A percentile compares a stretch with the other conserved stretches of the same genome.
Evolutionary conservation across 1,140 invertebrate genomes (phyloP).

Genomic region (Vanessa tameamea): DNA sequence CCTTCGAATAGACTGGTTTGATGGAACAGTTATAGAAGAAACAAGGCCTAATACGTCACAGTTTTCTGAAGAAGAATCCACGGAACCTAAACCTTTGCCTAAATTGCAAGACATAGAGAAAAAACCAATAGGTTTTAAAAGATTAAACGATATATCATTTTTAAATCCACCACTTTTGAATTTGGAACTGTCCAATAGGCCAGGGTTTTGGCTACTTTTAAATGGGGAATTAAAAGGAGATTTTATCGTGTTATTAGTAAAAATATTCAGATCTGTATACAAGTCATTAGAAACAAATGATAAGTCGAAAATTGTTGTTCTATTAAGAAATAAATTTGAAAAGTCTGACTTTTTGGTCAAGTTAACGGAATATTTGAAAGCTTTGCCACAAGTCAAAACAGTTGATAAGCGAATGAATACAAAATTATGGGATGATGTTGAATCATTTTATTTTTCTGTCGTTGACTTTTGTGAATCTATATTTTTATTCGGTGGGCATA

Average conservation of each 20-base stretch:
- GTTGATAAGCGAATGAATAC: slow-evolving; percentile 67
- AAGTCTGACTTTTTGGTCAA: slow-evolving; percentile 61
- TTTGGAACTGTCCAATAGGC: slow-evolving; percentile 49
- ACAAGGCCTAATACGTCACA: slow-evolving; percentile 42
- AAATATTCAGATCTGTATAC: slow-evolving; percentile 62
- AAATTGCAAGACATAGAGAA: slow-evolving; percentile 54
- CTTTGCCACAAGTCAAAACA: slow-evolving; percentile 56
- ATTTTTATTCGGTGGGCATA: slow-evolving; percentile 50
- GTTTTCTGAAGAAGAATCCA: slow-evolving; percentile 54
- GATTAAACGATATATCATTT: slow-evolving; percentile 57
- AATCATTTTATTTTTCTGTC: slow-evolving; percentile 60
- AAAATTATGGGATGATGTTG: slow-evolving; percentile 68
- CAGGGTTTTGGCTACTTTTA: slow-evolving; percentile 63
- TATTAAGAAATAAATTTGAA: slow-evolving; percentile 60
- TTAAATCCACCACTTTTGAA: slow-evolving; percentile 54
- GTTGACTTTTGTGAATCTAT: slow-evolving; percentile 59
- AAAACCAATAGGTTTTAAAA: slow-evolving; percentile 70
- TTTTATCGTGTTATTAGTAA: slow-evolving; percentile 69
- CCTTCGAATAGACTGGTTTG: slow-evolving; percentile 74
- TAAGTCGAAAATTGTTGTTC: slow-evolving; percentile 54
- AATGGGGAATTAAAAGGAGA: slow-evolving; percentile 63
- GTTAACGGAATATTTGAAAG: slow-evolving; percentile 55
- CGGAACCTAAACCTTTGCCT: slow-evolving; percentile 27
- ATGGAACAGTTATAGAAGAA: slow-evolving; percentile 67
- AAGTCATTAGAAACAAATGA: slow-evolving; percentile 56